phyloP scores from a whole-genome alignment of 35 echinoderm and acorn worm species.

The Apostichopus parvimensis region DNA sequence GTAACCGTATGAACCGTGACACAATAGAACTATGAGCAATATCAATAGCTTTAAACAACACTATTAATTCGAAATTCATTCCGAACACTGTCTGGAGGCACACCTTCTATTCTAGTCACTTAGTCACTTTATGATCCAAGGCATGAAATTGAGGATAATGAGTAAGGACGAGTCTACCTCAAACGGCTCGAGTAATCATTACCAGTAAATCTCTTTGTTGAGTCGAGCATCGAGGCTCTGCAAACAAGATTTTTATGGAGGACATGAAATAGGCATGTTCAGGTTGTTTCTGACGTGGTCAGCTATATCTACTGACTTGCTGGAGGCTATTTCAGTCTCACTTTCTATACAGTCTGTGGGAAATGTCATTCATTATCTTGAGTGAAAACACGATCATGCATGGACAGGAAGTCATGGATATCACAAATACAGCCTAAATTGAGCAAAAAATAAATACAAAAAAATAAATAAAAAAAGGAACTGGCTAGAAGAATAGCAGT shows the following conservation, averaged over 20 bases:
- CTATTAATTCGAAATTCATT: neutral
- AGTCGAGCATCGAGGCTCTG: neutral
- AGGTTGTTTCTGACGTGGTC: neutral
- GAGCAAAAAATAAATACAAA: no score
- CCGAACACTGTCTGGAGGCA: neutral
- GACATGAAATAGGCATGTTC: no score
- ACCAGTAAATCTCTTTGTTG: neutral
- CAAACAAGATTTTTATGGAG: no score
- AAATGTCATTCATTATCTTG: conserved; percentile 1
- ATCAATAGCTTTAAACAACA: neutral
- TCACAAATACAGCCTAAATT: no score
- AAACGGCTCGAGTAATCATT: neutral
- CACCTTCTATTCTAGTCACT: neutral
- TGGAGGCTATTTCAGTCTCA: neutral
- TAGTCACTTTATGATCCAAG: neutral
- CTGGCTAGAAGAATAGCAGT: no score
- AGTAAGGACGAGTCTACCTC: neutral
- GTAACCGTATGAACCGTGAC: neutral
- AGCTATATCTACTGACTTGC: neutral
- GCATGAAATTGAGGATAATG: conserved; percentile 3
- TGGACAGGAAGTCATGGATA: no score
- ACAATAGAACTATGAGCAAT: neutral
- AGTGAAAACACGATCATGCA: neutral
- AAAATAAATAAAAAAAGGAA: no score
- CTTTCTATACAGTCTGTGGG: conserved; percentile 9